phyloP scores from a whole-genome alignment of 2,113 vertebrate genomes.

The Alaudala cheleensis region DNA sequence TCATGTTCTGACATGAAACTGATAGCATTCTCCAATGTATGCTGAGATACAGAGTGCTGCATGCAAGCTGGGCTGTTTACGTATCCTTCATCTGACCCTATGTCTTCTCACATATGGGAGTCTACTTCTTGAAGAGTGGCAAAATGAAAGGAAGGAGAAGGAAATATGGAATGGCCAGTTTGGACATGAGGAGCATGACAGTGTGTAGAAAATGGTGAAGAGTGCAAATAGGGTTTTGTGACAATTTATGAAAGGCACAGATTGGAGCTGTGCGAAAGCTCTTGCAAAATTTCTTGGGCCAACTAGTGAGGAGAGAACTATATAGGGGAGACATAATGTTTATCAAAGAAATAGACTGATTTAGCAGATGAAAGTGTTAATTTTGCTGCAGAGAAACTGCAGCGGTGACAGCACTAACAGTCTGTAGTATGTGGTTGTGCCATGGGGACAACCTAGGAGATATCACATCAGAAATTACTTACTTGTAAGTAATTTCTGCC shows the following conservation, averaged over 20 bases:
- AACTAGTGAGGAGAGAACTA: accelerated
- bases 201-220: not conserved
- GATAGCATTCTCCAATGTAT: accelerated
- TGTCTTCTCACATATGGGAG: not conserved
- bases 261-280: not conserved
- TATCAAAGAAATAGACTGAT: not conserved
- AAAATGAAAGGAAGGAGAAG: not conserved
- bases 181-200: not conserved
- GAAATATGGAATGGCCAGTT: not conserved
- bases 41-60: not conserved
- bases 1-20: not conserved
- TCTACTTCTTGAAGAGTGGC: not conserved
- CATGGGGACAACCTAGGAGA: not conserved
- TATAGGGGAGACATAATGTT: not conserved
- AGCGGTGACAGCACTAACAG: not conserved
- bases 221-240: not conserved
- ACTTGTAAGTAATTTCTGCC: not conserved
- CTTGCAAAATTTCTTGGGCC: not conserved
- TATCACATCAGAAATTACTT: not conserved
- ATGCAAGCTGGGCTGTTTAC: not conserved
- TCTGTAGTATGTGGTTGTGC: not conserved
- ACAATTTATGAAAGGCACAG: not conserved
- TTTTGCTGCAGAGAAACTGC: not conserved
- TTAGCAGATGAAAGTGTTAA: not conserved
- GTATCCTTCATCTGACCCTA: not conserved